Percentiles rank a stretch among this genome's conserved stretches.
Evolutionary conservation across 2,797 vertebrate species (phyloP).

Genomic region (Chrosomus eos): DNA sequence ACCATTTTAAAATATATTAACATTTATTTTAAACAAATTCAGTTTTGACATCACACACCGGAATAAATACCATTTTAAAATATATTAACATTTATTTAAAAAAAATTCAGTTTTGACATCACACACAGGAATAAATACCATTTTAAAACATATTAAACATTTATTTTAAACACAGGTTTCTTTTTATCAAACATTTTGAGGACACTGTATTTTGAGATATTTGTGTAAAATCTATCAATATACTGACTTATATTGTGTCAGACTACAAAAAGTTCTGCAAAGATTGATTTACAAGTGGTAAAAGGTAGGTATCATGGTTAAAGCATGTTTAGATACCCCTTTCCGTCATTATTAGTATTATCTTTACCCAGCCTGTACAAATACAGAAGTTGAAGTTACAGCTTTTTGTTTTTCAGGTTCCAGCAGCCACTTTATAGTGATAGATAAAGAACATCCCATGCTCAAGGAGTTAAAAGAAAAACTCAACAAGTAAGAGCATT

Average conservation of each 20-base stretch:
- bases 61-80: background rate
- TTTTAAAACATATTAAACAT: background rate
- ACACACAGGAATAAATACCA: background rate
- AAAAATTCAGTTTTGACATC: background rate
- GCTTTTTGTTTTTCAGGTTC: slow-evolving; percentile 19
- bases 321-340: background rate
- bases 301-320: background rate
- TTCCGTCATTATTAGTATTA: background rate
- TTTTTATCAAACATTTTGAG: background rate
- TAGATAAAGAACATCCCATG: slow-evolving; percentile 27
- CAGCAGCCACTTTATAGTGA: slow-evolving; percentile 10
- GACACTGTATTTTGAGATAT: background rate
- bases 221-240: background rate
- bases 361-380: background rate
- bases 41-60: background rate
- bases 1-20: background rate
- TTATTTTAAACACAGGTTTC: background rate
- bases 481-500: slow-evolving; percentile 46
- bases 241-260: background rate
- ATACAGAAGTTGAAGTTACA: background rate
- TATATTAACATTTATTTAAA: background rate
- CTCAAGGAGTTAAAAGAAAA: slow-evolving; percentile 43
- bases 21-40: background rate
- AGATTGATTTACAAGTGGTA: background rate
- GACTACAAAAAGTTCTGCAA: background rate